Evolutionary conservation across 2,113 vertebrate species (phyloP).

Genomic region (Pavo muticus): DNA sequence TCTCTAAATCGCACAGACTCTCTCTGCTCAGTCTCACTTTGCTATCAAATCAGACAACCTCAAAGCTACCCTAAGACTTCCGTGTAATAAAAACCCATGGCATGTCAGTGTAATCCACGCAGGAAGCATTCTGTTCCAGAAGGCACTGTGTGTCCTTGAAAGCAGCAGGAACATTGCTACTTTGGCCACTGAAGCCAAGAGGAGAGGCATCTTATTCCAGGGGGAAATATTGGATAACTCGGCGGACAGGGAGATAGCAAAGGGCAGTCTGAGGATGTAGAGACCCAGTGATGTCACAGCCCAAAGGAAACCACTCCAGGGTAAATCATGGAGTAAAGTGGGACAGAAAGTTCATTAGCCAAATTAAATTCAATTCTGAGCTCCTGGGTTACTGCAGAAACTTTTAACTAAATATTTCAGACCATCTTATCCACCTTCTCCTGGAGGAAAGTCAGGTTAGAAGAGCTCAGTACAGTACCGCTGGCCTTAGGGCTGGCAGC

Average conservation of each 20-base stretch:
- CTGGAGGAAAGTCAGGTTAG: not conserved
- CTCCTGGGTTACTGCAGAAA: not conserved
- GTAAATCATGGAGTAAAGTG: not conserved
- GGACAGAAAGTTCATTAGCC: not conserved
- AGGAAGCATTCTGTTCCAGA: not conserved
- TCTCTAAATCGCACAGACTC: not conserved
- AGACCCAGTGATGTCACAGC: not conserved
- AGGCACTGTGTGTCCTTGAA: not conserved
- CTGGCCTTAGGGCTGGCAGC: not conserved
- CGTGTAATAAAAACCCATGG: not conserved
- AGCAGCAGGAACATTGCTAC: not conserved
- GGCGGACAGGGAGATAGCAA: not conserved
- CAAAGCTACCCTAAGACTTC: not conserved
- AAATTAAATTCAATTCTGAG: not conserved
- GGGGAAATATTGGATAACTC: not conserved
- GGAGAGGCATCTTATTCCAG: not conserved
- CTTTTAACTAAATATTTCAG: not conserved
- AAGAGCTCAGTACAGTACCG: not conserved
- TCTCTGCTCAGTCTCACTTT: not conserved
- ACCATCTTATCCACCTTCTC: not conserved
- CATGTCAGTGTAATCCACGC: not conserved
- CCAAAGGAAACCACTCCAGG: not conserved
- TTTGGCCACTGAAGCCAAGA: not conserved
- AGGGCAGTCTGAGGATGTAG: not conserved
- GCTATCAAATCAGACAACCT: not conserved